These are phyloP conservation scores for Coryphaenoides rupestris DNA, from an alignment of 2,113 vertebrate genomes.

Conservation along the genomic window DNA sequence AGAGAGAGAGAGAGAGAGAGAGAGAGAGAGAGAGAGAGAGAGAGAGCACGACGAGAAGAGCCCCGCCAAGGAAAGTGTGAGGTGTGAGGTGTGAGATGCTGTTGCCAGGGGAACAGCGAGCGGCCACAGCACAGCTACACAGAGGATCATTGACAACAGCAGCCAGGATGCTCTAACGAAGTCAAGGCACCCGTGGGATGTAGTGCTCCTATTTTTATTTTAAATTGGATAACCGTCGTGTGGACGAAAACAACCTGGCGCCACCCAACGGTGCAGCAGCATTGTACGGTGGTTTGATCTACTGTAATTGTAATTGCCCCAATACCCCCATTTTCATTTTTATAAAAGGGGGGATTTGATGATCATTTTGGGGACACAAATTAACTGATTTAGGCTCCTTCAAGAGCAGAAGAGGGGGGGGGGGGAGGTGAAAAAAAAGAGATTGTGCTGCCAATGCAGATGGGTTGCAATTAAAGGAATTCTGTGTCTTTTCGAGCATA, in stretches of 20 bases:
- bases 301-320: too few species aligned
- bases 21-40: background rate
- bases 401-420: too few species aligned
- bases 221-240: too few species aligned
- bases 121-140: too few species aligned
- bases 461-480: constrained; percentile 51
- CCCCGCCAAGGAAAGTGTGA: constrained; percentile 26
- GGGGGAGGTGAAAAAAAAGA: background rate
- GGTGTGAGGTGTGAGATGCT: too few species aligned
- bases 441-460: constrained; percentile 47
- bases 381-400: too few species aligned
- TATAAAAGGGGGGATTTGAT: too few species aligned
- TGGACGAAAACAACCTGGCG: constrained; percentile 16
- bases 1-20: background rate
- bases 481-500: constrained; percentile 39
- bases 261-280: background rate
- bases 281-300: too few species aligned
- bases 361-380: too few species aligned
- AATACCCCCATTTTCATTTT: too few species aligned
- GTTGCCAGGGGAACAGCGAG: constrained; percentile 72
- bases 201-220: constrained; percentile 21
- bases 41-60: background rate
- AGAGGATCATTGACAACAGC: constrained; percentile 39
- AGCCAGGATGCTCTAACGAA: constrained; percentile 37
- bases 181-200: constrained; percentile 23